These are phyloP conservation scores for Tenualosa thibaudeaui DNA, from an alignment of 2,797 vertebrate species.

Conservation along the genomic window DNA sequence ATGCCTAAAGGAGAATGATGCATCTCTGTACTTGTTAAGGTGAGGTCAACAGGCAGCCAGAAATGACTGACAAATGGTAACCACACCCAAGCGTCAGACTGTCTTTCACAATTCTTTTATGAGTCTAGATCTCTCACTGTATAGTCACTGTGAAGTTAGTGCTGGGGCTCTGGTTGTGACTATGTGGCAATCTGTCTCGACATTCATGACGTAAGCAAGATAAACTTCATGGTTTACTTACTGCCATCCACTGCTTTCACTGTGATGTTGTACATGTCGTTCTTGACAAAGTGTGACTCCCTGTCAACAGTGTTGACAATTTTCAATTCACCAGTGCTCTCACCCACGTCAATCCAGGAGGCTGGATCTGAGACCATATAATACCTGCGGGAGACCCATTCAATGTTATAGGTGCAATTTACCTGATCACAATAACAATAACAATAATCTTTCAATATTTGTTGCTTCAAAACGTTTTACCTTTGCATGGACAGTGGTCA, in stretches of 20 bases:
- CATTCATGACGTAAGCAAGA: background rate
- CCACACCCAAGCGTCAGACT: background rate
- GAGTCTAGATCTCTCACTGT: background rate
- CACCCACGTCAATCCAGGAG: conserved; percentile 79
- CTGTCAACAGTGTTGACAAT: conserved; percentile 81
- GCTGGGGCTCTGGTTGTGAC: no score
- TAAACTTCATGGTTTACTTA: conserved; percentile 54
- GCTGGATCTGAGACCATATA: conserved; percentile 71
- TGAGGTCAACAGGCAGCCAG: background rate
- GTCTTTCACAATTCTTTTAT: conserved; percentile 1
- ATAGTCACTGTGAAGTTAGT: background rate
- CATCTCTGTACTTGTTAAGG: background rate
- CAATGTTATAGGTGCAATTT: background rate
- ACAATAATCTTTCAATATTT: no score
- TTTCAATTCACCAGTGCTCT: conserved; percentile 74
- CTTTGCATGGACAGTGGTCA: no score
- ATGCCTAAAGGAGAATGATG: background rate
- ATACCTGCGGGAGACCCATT: conserved; percentile 69
- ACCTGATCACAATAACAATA: background rate
- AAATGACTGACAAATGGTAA: conserved; percentile 2
- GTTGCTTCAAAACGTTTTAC: no score
- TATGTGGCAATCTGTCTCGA: background rate
- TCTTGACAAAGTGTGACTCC: conserved; percentile 74
- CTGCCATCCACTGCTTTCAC: conserved; percentile 69
- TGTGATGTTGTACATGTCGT: conserved; percentile 71